Evolutionary conservation across 2,113 vertebrate species (phyloP).

Genomic region (Macaca mulatta): DNA sequence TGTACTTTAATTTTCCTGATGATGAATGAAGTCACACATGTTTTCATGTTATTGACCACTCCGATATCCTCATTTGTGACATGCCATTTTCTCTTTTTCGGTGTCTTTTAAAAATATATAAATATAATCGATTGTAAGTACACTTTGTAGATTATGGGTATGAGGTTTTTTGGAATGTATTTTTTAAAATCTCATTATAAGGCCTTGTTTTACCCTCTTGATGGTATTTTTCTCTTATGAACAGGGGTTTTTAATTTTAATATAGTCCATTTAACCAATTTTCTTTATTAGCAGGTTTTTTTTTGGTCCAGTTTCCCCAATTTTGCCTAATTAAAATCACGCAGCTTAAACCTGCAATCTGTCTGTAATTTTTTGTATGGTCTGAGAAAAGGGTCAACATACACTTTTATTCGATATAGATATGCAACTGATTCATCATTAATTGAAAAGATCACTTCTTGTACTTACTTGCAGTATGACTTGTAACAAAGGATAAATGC

Average conservation of each 20-base stretch:
- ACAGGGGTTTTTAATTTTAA: neutral
- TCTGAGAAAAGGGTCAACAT: neutral
- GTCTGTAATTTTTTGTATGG: neutral
- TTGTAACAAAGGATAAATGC: neutral
- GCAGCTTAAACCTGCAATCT: neutral
- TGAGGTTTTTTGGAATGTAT: neutral
- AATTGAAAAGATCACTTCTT: neutral
- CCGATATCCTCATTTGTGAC: neutral
- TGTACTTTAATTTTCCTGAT: neutral
- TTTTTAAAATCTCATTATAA: neutral
- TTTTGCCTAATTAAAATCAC: neutral
- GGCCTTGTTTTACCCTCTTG: neutral
- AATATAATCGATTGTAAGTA: neutral
- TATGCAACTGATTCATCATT: neutral
- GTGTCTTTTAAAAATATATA: neutral
- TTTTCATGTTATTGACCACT: neutral
- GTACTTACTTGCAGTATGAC: neutral
- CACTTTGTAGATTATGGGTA: neutral
- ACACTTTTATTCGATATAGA: neutral
- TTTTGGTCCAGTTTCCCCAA: neutral
- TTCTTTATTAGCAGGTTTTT: neutral
- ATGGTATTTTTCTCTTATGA: neutral
- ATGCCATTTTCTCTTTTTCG: neutral
- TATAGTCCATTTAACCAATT: neutral
- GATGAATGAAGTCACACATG: neutral